These are phyloP conservation scores for Harpalus rubripes DNA, from an alignment of 2,888 invertebrate genomes.

Conservation along the genomic window DNA sequence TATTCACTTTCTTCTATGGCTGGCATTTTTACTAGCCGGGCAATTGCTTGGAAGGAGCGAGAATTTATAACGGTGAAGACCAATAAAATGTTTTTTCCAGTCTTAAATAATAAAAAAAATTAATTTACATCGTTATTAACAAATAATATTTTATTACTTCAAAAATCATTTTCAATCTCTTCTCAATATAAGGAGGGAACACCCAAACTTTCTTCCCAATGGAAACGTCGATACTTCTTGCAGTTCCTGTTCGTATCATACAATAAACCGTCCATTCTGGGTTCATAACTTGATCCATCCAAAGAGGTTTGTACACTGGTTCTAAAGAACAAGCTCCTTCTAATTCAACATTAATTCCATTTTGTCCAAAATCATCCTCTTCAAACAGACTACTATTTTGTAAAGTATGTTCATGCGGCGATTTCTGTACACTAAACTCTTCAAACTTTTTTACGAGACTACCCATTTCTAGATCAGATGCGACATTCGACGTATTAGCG, in stretches of 20 bases:
- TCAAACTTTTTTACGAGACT: not conserved
- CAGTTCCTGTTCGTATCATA: constrained; percentile 81
- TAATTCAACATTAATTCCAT: constrained; percentile 50
- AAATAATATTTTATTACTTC: constrained; percentile 76
- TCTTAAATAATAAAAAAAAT: constrained; percentile 72
- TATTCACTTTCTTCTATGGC: constrained; percentile 51
- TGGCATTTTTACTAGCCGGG: constrained; percentile 68
- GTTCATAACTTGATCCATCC: constrained; percentile 70
- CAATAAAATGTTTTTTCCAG: constrained; percentile 76
- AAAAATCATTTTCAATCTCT: constrained; percentile 81
- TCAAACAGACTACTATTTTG: not conserved
- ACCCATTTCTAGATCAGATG: not conserved
- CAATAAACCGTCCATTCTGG: constrained; percentile 77
- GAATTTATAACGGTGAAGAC: constrained; percentile 80
- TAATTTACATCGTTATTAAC: constrained; percentile 21
- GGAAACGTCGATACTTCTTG: constrained; percentile 80
- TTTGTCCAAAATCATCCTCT: constrained; percentile 43
- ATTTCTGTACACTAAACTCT: constrained; percentile 9
- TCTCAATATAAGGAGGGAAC: constrained; percentile 82
- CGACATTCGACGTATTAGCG: not conserved
- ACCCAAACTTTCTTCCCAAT: constrained; percentile 80
- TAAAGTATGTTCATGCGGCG: not conserved
- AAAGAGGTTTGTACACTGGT: constrained; percentile 73
- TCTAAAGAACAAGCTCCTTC: constrained; percentile 40
- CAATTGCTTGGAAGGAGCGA: constrained; percentile 71